Percentiles rank a stretch among this genome's conserved stretches.
Evolutionary conservation across 2,888 invertebrate genomes (phyloP).

Genomic region (Lochmaea crataegi): DNA sequence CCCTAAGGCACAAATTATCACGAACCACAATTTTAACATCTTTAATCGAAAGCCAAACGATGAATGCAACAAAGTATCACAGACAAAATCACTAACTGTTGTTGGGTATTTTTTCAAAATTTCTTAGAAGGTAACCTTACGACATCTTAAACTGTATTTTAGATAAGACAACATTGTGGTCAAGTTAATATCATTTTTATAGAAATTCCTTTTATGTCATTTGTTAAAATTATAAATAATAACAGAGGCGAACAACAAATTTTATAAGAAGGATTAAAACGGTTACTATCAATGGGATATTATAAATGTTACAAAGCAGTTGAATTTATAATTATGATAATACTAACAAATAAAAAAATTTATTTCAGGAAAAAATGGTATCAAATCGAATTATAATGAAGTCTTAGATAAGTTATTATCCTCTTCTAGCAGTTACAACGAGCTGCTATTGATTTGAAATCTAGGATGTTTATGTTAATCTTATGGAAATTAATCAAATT

Average conservation of each 20-base stretch:
- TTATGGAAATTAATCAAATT: neutral
- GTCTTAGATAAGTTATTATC: neutral
- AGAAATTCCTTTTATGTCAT: constrained; percentile 7
- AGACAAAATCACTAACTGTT: neutral
- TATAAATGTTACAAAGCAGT: neutral
- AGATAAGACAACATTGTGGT: constrained; percentile 11
- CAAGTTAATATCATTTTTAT: neutral
- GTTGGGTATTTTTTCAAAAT: constrained; percentile 7
- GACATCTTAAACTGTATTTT: constrained; percentile 1
- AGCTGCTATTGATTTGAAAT: neutral
- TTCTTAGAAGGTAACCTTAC: constrained; percentile 20
- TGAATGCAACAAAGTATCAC: neutral
- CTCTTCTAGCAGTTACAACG: neutral
- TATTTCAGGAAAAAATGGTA: neutral
- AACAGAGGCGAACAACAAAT: neutral
- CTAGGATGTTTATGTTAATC: neutral
- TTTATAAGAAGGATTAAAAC: neutral
- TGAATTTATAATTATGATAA: too few relatives aligned
- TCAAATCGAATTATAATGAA: neutral
- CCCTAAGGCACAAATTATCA: neutral
- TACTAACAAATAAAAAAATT: too few relatives aligned
- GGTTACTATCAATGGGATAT: neutral
- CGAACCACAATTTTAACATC: constrained; percentile 2
- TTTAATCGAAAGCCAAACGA: neutral
- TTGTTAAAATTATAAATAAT: neutral